Evolutionary conservation across 2,113 vertebrate species (phyloP).

Genomic region (Delphinapterus leucas): DNA sequence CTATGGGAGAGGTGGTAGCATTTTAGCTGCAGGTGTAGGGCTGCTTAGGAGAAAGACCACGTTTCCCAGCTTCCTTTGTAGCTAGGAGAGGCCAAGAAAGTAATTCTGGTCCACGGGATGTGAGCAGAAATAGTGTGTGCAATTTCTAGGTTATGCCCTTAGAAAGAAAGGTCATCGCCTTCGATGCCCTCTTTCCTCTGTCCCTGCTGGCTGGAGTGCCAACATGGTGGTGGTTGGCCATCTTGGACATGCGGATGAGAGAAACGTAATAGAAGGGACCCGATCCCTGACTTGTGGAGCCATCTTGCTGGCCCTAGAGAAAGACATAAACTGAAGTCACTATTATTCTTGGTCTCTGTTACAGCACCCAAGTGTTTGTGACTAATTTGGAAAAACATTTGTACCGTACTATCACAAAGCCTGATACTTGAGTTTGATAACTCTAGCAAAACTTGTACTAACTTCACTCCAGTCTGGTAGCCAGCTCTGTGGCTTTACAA

Average conservation of each 20-base stretch:
- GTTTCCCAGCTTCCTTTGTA: background rate
- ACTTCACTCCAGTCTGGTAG: background rate
- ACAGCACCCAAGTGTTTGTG: background rate
- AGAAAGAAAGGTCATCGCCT: background rate
- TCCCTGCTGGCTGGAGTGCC: background rate
- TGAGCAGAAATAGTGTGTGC: background rate
- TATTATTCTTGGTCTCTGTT: background rate
- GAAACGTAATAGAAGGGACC: background rate
- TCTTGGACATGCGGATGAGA: background rate
- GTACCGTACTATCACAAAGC: background rate
- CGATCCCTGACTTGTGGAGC: background rate
- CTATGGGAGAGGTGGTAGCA: background rate
- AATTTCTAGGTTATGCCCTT: background rate
- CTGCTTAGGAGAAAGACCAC: background rate
- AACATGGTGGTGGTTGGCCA: background rate
- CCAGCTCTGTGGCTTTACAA: background rate
- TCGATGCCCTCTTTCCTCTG: background rate
- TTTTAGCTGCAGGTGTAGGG: background rate
- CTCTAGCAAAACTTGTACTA: background rate
- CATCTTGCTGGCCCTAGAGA: background rate
- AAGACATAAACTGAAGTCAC: background rate
- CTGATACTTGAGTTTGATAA: background rate
- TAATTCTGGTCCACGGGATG: background rate
- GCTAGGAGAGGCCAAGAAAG: background rate
- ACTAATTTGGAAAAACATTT: background rate